Evolutionary conservation across 1,140 invertebrate genomes (phyloP).

Genomic region (Babylonia areolata): DNA sequence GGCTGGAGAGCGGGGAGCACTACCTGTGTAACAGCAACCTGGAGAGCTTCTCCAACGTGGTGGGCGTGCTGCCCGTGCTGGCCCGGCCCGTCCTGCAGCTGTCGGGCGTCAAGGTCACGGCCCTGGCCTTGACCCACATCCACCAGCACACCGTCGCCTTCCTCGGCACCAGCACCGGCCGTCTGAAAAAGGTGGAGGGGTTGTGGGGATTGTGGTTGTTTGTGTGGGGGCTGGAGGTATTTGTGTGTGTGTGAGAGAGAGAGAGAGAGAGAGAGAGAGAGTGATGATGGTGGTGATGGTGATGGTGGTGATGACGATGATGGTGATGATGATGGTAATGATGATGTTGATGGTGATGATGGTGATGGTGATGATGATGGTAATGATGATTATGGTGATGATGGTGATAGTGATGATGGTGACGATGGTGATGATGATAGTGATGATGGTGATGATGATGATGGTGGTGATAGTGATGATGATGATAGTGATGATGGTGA

Average conservation of each 20-base stretch:
- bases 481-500: not conserved
- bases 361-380: too few relatives aligned
- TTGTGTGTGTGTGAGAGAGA: too few relatives aligned
- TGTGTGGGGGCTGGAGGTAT: not conserved
- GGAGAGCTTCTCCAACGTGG: conserved; percentile 58
- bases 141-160: conserved; percentile 98
- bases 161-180: conserved; percentile 91
- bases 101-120: conserved; percentile 80
- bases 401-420: too few relatives aligned
- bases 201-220: not conserved
- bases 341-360: too few relatives aligned
- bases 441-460: too few relatives aligned
- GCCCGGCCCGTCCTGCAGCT: conserved; percentile 48
- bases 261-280: not conserved
- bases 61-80: conserved; percentile 47
- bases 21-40: conserved; percentile 62
- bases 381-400: not conserved
- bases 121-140: conserved; percentile 95
- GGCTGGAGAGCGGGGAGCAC: conserved; percentile 49
- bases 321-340: too few relatives aligned
- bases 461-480: too few relatives aligned
- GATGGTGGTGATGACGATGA: not conserved
- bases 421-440: too few relatives aligned
- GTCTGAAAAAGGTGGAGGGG: conserved; percentile 78
- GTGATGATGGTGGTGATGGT: not conserved